Evolutionary conservation across 2,888 invertebrate species (phyloP).

Genomic region (Abscondita cerata): DNA sequence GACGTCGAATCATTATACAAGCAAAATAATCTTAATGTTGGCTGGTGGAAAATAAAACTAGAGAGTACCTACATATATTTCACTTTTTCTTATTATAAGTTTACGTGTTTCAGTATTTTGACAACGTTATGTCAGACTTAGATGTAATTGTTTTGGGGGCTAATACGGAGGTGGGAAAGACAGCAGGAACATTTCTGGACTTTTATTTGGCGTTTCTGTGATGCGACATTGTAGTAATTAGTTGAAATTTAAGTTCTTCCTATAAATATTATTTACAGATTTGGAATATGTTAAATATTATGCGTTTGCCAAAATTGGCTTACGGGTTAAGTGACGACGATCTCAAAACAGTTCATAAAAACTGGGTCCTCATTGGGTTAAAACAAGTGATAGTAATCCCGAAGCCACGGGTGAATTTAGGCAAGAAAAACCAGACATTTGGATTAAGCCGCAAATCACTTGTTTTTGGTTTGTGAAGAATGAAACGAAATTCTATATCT

Average conservation of each 20-base stretch:
- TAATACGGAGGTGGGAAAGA: constrained; percentile 76
- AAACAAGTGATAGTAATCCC: constrained; percentile 43
- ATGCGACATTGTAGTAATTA: too few species aligned
- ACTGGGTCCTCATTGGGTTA: constrained; percentile 65
- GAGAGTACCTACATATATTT: too few species aligned
- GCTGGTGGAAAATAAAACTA: constrained; percentile 92
- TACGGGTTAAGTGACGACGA: constrained; percentile 73
- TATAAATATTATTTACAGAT: too few species aligned
- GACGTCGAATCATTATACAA: constrained; percentile 79
- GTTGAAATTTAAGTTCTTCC: too few species aligned
- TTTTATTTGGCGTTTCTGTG: constrained; percentile 79
- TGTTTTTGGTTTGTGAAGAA: constrained; percentile 65
- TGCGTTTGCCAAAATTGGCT: constrained; percentile 75
- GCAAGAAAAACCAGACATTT: constrained; percentile 77
- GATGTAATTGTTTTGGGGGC: constrained; percentile 89
- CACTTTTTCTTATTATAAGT: too few species aligned
- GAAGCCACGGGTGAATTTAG: constrained; percentile 63
- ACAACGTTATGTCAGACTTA: constrained; percentile 82
- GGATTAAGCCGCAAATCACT: constrained; percentile 85
- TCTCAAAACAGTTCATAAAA: constrained; percentile 67
- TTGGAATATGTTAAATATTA: too few species aligned
- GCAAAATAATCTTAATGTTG: constrained; percentile 79
- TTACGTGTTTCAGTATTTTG: constrained; percentile 79
- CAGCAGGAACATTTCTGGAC: constrained; percentile 76
- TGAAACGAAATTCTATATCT: too few species aligned